Base-by-base conservation (phyloP, 2,797 vertebrate genomes). In the Sitta carolinensis region DNA sequence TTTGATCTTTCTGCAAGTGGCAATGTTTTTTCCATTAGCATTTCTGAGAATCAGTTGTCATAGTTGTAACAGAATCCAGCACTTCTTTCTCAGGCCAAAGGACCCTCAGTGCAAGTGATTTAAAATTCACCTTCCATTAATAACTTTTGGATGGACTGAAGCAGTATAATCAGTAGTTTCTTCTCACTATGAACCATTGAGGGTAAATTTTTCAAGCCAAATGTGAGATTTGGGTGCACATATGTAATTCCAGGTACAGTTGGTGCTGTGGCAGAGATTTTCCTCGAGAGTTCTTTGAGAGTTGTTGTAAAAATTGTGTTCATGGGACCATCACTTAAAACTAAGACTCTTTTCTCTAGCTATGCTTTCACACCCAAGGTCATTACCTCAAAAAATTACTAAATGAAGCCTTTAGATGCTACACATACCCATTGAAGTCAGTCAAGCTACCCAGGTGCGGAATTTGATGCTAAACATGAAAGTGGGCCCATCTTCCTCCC, bases 401-500 rank as follows among this genome's bases (percentile, higher is more conserved):
- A n/a, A 43, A 68, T 4, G 1, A 69, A 72, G 4, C 9, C 14
- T 58, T 84, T 38, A 25, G 30, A 34, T 42, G 36, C 32, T 38
- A 4, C 20, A 20, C 7, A 15, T 11, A 17, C 22, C n/a, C 3
- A 0, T 6, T 47, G 32, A 70, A 82, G 34, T 10, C 5, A 11
- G 12, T 11, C 10, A 63, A 20, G 11, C 45, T 70, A 36, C 30
- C 4, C 11, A 30, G 47, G 61, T 5, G 36, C 36, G 36, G 66
- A 54, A 66, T 62, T 67, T 55, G 13, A 34, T 63, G 19, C 48
- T 72, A 36, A 81, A 16, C 1, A 3, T 9, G 25, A 30, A 32
- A 1, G 1, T 1, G 6, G 26, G 0, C 12, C 2, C 1, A 1
- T 59, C 5, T 68, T 82, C 5, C 40, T 73, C 40, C 7, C 59